These are phyloP conservation scores for Neodiprion virginianus DNA, from an alignment of 1,140 invertebrate species.

Conservation along the genomic window DNA sequence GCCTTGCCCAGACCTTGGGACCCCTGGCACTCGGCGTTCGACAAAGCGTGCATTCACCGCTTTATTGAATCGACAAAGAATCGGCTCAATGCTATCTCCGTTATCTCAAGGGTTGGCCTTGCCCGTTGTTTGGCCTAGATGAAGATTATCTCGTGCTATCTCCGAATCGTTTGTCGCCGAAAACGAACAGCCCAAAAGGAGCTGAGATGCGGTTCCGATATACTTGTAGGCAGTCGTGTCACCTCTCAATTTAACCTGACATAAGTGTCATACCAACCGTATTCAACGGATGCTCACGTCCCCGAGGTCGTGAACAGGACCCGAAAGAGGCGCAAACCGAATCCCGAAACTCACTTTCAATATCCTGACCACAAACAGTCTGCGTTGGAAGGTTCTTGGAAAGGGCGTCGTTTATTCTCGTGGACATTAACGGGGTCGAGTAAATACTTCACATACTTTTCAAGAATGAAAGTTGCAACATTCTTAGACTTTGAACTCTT, in stretches of 20 bases:
- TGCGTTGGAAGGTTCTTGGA: not conserved
- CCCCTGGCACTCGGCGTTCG: not conserved
- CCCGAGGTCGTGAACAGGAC: not conserved
- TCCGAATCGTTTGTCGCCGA: not conserved
- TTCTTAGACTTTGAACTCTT: no score
- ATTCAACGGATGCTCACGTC: not conserved
- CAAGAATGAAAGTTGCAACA: no score
- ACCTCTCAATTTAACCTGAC: not conserved
- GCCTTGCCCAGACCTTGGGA: not conserved
- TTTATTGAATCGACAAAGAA: constrained; percentile 1
- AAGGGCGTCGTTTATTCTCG: not conserved
- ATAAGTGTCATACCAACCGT: constrained; percentile 5
- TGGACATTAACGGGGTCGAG: no score
- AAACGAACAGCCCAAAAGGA: not conserved
- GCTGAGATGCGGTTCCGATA: not conserved
- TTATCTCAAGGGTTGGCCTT: constrained; percentile 1
- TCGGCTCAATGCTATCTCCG: not conserved
- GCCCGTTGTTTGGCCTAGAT: constrained; percentile 4
- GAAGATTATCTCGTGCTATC: not conserved
- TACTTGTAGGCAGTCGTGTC: not conserved
- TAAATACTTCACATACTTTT: no score
- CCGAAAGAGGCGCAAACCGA: not conserved
- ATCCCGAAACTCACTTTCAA: no score
- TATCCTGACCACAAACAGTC: no score
- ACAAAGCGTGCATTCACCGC: not conserved